A percentile compares a stretch with the other conserved stretches of the same genome.
Conservation (phyloP, 2,888 invertebrate genomes). For the Tetramorium bicarinatum region DNA sequence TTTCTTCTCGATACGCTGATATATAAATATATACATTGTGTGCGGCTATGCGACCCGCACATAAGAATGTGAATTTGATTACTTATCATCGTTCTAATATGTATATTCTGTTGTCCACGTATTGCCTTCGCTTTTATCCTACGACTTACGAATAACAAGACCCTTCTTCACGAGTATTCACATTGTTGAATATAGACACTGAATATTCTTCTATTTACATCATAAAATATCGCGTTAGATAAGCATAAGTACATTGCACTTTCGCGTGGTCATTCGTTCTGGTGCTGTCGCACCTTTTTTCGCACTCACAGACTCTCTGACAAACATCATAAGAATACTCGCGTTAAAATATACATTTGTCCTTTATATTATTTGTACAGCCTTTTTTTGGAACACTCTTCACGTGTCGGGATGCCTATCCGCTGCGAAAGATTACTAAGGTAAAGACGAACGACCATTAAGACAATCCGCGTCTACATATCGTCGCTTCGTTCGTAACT, state of each 20-base stretch:
- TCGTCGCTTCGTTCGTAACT: constrained; percentile 50
- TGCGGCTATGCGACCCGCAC: background rate
- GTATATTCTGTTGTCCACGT: background rate
- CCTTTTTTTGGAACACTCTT: constrained; percentile 32
- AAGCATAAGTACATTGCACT: constrained; percentile 9
- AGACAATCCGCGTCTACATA: background rate
- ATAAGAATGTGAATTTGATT: constrained; percentile 18
- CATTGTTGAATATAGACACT: background rate
- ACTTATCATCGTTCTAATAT: background rate
- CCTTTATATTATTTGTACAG: constrained; percentile 30
- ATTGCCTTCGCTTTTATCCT: background rate
- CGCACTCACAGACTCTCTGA: background rate
- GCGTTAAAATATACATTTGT: constrained; percentile 21
- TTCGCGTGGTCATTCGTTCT: background rate
- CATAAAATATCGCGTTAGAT: background rate
- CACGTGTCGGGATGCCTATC: background rate
- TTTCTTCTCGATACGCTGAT: constrained; percentile 2
- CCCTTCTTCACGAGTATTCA: constrained; percentile 15
- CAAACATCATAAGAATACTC: constrained; percentile 2
- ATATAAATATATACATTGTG: constrained; percentile 11
- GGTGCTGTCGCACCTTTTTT: background rate
- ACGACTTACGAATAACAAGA: constrained; percentile 10
- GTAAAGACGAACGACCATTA: constrained; percentile 13
- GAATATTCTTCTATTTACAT: constrained; percentile 13
- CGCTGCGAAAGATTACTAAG: background rate